Evolutionary conservation across 2,113 vertebrate species (phyloP), one percentile per base, ranked within the genome.

Genomic region (Muscicapa adusta): DNA sequence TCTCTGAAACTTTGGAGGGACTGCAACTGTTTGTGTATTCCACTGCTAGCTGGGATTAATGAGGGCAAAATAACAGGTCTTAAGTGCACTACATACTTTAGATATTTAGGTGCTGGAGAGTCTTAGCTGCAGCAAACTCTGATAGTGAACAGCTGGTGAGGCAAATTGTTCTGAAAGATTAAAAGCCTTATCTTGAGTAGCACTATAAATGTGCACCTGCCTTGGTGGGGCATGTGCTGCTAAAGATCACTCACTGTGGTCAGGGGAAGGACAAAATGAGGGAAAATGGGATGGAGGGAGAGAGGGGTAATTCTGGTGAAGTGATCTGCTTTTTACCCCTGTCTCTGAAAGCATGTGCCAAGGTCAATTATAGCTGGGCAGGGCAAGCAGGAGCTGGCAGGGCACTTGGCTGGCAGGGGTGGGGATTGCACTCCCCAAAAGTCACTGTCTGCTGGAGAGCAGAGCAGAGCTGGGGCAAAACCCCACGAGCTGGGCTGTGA

Each of bases 291-390:
- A 8, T 58, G 10, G 48, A 78, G 79, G 51, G 8, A 12, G 15
- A 79, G 61, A 85, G 85, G 50, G 63, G 12, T 78, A 66, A 67
- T 94, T 94, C 53, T n/a, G 36, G 42, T 9, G 1, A n/a, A 48
- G 11, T 8, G 34, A 53, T 58, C 33, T 53, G 60, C 14, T 33
- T 38, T 54, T 70, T 31, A 17, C 8, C 14, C 0, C 0, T 36
- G 23, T 18, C 50, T 70, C 36, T 81, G 25, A 5, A 15, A 24
- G 18, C 3, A 31, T 8, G 14, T 1, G 40, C n/a, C 50, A 68
- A 50, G 2, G 25, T 73, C 65, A 89, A 33, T 60, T 83, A 28
- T 0, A 45, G 90, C 45, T 24, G 66, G 61, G 26, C 1, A 1
- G 45, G 71, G 47, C 42, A 31, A 62, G 67, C 47, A 24, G 45